Percentiles rank a stretch among this genome's conserved stretches.
phyloP scores from a whole-genome alignment of 2,113 vertebrate species.

The Neodon shergylaensis region DNA sequence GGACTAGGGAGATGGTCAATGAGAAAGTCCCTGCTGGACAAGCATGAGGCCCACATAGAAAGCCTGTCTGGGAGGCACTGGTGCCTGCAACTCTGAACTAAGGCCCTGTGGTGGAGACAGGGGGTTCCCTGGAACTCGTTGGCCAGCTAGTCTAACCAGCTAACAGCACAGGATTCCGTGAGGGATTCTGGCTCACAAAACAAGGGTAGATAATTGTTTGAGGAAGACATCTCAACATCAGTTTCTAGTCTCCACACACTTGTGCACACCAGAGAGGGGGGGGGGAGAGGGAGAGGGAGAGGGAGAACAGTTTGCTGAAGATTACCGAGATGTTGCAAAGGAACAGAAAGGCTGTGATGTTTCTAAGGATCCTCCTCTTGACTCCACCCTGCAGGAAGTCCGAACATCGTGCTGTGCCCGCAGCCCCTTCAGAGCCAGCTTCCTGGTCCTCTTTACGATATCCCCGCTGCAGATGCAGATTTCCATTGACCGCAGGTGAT shows the following conservation, averaged over 20 bases:
- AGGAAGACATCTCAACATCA: background rate
- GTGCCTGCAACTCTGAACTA: background rate
- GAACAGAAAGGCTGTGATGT: conserved; percentile 93
- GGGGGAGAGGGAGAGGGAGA: rapidly evolving
- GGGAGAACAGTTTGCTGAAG: background rate
- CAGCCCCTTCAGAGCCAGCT: conserved; percentile 69
- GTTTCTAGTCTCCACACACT: background rate
- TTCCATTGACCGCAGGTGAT: conserved; percentile 73
- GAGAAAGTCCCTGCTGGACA: too few relatives aligned
- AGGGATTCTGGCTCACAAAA: background rate
- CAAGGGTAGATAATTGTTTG: background rate
- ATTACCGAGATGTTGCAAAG: conserved; percentile 92
- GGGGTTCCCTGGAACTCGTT: too few relatives aligned
- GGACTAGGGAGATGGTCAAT: background rate
- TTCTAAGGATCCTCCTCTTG: conserved; percentile 92
- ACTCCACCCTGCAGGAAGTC: conserved; percentile 71
- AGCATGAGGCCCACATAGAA: too few relatives aligned
- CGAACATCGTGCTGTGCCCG: background rate
- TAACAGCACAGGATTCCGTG: background rate
- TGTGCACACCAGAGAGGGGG: background rate
- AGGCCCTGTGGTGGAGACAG: background rate
- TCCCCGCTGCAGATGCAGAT: conserved; percentile 35
- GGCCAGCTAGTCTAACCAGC: background rate
- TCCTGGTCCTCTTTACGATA: background rate
- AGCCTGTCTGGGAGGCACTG: background rate